Conservation (phyloP, 1,140 invertebrate species). For the Hesperophylax magnus region DNA sequence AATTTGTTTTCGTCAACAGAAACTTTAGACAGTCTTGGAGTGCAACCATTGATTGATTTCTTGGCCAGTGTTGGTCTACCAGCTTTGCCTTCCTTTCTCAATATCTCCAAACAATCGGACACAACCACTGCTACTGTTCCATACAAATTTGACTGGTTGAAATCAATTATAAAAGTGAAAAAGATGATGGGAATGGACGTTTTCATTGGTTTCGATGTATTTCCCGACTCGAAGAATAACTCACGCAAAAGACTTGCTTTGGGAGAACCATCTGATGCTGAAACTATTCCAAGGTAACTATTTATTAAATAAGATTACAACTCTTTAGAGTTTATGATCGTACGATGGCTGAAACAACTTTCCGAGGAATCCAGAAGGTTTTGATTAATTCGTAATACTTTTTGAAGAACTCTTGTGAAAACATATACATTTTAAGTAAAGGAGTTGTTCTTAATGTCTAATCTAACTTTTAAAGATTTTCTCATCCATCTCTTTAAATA, state of each 20-base stretch:
- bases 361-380: no score
- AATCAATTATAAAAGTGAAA: slow-evolving; percentile 75
- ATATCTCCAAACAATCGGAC: slow-evolving; percentile 65
- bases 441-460: no score
- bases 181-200: slow-evolving; percentile 75
- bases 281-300: slow-evolving; percentile 77
- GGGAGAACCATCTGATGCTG: slow-evolving; percentile 73
- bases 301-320: no score
- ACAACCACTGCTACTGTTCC: slow-evolving; percentile 53
- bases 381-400: no score
- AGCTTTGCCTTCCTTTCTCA: slow-evolving; percentile 71
- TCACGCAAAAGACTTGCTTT: slow-evolving; percentile 75
- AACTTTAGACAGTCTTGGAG: slow-evolving; percentile 72
- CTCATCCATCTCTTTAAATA: no score
- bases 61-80: slow-evolving; percentile 74
- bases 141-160: slow-evolving; percentile 75
- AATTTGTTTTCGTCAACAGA: slow-evolving; percentile 63
- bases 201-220: slow-evolving; percentile 79
- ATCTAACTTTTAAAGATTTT: no score
- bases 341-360: no score
- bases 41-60: slow-evolving; percentile 74
- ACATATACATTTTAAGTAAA: no score
- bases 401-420: no score
- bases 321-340: no score
- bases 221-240: slow-evolving; percentile 77